Base-by-base conservation (phyloP, 2,113 vertebrate genomes). In the Scolopax mira region DNA sequence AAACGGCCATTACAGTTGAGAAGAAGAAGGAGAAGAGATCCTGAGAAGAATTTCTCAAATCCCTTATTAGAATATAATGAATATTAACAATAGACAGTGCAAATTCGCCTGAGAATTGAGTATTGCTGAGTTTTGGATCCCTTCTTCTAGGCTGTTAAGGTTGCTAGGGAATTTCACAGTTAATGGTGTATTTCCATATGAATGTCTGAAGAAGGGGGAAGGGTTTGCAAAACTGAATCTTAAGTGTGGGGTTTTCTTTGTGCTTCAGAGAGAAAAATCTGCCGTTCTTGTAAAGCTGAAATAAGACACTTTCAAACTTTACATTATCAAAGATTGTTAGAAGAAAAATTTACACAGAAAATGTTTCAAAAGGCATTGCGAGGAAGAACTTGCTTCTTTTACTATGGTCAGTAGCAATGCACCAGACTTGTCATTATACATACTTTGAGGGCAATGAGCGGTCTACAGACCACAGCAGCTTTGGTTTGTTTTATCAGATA, bases 81-180 rank as follows among this genome's bases (percentile, higher is more conserved):
- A 75, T 96, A 91, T 90, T 81, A 94, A 91, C 78, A 94, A 86
- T 41, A 90, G 61, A 79, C 54, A 83, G 65, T 46, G 88, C 9
- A 84, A 81, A 94, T 75, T 90, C 70, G 69, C 61, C 61, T 44
- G 61, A 79, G 65, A 89, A 84, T 2, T 64, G 16, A 75, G 37
- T 81, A 71, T 71, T 90, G 77, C 79, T 84, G 46, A 33, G 52
- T 28, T 95, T 93, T 86, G 86, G 72, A 95, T 89, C 48, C 80
- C 91, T 91, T 91, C 74, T 89, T 91, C 49, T 80, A 74, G n/a
- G 55, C 67, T 81, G 67, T 27, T 83, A 44, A 94, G 61, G 91
- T 84, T 93, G 91, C 94, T 94, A 94, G 41, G 93, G 81, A 92
- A 95, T 92, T 89, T 87, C 79, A 85, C 66, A 74, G 79, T 93